phyloP scores from a whole-genome alignment of 1,140 invertebrate species.

The Listronotus oregonensis region DNA sequence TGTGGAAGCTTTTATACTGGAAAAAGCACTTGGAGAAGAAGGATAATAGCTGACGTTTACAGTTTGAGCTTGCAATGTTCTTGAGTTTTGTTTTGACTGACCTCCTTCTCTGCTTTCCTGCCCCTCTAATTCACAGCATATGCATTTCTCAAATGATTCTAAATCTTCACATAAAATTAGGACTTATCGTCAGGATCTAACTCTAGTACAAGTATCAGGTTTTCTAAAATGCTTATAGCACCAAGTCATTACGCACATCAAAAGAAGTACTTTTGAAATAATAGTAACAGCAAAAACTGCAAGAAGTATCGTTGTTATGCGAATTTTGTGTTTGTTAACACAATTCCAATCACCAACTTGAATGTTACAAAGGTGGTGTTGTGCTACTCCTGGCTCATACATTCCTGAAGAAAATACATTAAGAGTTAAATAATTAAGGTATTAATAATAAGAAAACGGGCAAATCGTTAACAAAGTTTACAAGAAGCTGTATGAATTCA shows the following conservation, averaged over 20 bases:
- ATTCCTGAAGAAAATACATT: conserved; percentile 12
- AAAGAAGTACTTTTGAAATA: conserved; percentile 36
- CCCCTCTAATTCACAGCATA: conserved; percentile 11
- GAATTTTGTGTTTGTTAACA: conserved; percentile 35
- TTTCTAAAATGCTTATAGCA: conserved; percentile 36
- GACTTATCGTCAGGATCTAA: conserved; percentile 22
- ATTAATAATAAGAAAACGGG: too few species aligned
- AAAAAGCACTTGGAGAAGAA: conserved; percentile 15
- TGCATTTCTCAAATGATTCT: conserved; percentile 25
- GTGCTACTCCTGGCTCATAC: conserved; percentile 32
- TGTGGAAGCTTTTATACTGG: conserved; percentile 12
- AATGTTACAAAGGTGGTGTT: conserved; percentile 39
- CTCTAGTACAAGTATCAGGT: conserved; percentile 17
- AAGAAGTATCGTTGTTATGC: conserved; percentile 34
- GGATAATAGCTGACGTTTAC: conserved; percentile 39
- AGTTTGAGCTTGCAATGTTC: conserved; percentile 22
- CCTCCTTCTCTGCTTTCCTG: not conserved
- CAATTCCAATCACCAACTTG: conserved; percentile 36
- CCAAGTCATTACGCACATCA: conserved; percentile 41
- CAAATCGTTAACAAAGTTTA: too few species aligned
- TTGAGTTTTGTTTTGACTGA: not conserved
- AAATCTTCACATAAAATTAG: conserved; percentile 28
- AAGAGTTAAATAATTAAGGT: too few species aligned
- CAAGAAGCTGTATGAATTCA: too few species aligned
- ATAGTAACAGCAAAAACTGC: conserved; percentile 35